phyloP scores from a whole-genome alignment of 2,888 invertebrate species.

The Bimastos eiseni region DNA sequence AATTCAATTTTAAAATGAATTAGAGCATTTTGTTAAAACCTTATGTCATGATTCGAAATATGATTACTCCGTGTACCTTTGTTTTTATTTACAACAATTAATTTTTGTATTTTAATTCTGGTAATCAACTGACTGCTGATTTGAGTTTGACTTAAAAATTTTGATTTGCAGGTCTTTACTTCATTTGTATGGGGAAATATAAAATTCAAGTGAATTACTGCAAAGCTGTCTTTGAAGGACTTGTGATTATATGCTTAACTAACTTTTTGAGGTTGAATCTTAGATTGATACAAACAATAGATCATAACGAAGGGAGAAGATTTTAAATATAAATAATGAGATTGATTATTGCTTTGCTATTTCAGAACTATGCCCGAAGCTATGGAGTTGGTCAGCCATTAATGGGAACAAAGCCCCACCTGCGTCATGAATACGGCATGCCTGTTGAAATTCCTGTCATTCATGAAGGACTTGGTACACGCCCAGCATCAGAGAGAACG shows the following conservation, averaged over 20 bases:
- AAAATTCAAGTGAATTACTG: not conserved
- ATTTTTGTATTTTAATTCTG: no score
- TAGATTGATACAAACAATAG: not conserved
- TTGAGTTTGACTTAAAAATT: no score
- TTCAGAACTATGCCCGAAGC: not conserved
- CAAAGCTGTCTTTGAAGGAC: not conserved
- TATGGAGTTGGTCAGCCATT: not conserved
- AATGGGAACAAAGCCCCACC: not conserved
- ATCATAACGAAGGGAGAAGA: not conserved
- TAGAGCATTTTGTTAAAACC: no score
- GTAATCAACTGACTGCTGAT: no score
- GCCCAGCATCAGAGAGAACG: not conserved
- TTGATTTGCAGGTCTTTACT: not conserved
- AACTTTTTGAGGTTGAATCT: not conserved
- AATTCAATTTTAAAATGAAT: no score
- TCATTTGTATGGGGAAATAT: not conserved
- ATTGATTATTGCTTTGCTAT: not conserved
- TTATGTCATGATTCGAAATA: no score
- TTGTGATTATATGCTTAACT: not conserved
- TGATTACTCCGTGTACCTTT: no score
- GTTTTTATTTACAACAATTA: no score
- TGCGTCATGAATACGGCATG: not conserved
- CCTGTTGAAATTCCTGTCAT: constrained; percentile 13
- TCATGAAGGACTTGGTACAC: not conserved
- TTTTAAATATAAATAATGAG: constrained; percentile 7